phyloP scores from a whole-genome alignment of 2,113 vertebrate species.

The Hylia prasina region DNA sequence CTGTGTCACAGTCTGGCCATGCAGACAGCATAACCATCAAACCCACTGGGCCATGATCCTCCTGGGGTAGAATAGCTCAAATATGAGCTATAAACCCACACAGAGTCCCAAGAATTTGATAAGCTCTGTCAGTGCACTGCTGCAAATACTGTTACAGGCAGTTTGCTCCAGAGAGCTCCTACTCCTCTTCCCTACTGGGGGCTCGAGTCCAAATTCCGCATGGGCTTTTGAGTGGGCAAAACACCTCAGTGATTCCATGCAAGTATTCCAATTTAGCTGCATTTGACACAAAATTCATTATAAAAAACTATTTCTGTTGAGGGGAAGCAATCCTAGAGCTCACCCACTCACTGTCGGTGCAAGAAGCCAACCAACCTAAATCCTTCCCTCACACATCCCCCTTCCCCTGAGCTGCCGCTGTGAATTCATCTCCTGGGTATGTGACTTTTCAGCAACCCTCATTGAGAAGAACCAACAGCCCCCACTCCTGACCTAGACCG shows the following conservation, averaged over 20 bases:
- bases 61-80: not conserved
- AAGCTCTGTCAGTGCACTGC: not conserved
- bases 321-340: not conserved
- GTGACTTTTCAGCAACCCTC: not conserved
- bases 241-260: not conserved
- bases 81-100: not conserved
- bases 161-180: not conserved
- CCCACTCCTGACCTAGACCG: not conserved
- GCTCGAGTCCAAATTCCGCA: not conserved
- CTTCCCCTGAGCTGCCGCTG: not conserved
- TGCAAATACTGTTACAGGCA: not conserved
- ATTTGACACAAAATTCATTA: not conserved
- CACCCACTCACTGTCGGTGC: not conserved
- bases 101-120: not conserved
- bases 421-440: not conserved
- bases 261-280: not conserved
- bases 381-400: not conserved
- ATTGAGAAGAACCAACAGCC: not conserved
- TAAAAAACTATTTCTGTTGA: conserved; percentile 18
- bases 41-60: not conserved
- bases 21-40: not conserved
- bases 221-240: not conserved
- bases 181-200: not conserved
- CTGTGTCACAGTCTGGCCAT: fast-evolving
- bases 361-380: not conserved